phyloP scores from a whole-genome alignment of 2,888 invertebrate genomes.

The Limenitis camilla region DNA sequence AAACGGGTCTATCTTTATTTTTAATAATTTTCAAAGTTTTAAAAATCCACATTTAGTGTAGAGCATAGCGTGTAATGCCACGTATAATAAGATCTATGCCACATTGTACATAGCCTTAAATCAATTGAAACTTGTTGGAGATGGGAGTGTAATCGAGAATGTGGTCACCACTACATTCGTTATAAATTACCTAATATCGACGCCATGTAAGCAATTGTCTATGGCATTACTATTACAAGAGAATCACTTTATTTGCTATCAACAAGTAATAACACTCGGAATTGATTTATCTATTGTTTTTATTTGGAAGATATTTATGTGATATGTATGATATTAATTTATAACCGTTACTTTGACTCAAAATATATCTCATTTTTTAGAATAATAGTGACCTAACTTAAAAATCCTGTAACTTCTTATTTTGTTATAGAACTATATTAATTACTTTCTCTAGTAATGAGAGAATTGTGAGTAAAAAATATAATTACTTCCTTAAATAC shows the following conservation, averaged over 20 bases:
- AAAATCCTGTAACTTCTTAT: too few species aligned
- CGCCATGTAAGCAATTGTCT: constrained; percentile 25
- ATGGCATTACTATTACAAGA: constrained; percentile 22
- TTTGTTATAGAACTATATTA: too few species aligned
- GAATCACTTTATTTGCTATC: constrained; percentile 21
- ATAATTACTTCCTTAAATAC: too few species aligned
- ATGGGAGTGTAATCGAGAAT: constrained; percentile 30
- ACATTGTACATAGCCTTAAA: constrained; percentile 30
- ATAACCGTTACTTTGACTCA: not conserved
- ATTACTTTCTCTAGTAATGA: too few species aligned
- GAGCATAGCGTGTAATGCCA: constrained; percentile 19
- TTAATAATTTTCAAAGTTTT: too few species aligned
- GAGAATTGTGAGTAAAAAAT: too few species aligned
- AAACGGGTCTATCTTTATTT: too few species aligned
- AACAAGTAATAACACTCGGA: not conserved
- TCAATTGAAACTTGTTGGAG: constrained; percentile 34
- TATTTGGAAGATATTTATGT: too few species aligned
- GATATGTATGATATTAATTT: not conserved
- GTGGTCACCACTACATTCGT: constrained; percentile 20
- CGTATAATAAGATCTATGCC: constrained; percentile 19
- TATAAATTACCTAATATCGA: constrained; percentile 21
- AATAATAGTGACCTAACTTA: too few species aligned
- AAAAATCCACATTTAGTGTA: constrained; percentile 21
- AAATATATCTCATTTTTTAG: too few species aligned
- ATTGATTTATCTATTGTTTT: constrained; percentile 5